Evolutionary conservation across 2,888 invertebrate genomes (phyloP).

Genomic region (Melieria crassipennis): DNA sequence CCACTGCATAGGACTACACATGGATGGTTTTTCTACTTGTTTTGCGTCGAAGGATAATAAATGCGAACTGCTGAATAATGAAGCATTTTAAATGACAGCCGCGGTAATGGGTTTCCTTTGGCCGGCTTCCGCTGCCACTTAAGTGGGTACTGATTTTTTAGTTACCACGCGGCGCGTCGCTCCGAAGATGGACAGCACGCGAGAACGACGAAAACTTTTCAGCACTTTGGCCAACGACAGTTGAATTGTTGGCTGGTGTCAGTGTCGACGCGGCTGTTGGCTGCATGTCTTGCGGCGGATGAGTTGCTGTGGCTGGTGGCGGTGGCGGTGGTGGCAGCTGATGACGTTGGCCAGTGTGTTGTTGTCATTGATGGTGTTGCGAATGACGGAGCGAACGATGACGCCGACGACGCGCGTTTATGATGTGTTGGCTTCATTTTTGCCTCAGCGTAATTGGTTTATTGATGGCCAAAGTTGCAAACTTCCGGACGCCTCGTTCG

Average conservation of each 20-base stretch:
- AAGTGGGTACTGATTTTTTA: constrained; percentile 20
- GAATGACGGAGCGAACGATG: neutral
- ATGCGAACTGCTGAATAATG: constrained; percentile 36
- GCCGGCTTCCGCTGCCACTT: constrained; percentile 23
- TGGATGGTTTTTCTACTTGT: neutral
- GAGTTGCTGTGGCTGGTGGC: too few species aligned
- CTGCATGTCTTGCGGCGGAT: too few species aligned
- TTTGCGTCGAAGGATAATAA: constrained; percentile 34
- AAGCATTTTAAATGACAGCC: constrained; percentile 39
- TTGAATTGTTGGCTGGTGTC: too few species aligned
- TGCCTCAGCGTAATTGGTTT: constrained; percentile 30
- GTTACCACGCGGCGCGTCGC: constrained; percentile 30
- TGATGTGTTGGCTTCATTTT: constrained; percentile 23
- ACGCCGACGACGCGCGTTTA: neutral
- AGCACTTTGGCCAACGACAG: constrained; percentile 11
- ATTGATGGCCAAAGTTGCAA: constrained; percentile 32
- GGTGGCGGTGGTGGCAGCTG: neutral
- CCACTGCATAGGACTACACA: neutral
- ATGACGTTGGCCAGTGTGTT: constrained; percentile 9
- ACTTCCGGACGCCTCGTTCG: constrained; percentile 17
- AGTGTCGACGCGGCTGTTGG: too few species aligned
- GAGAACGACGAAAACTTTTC: constrained; percentile 11
- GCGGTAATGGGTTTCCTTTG: constrained; percentile 34
- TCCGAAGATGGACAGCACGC: neutral
- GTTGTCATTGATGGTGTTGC: neutral